phyloP scores from a whole-genome alignment of 2,797 vertebrate species.

The Peromyscus melanophrys region DNA sequence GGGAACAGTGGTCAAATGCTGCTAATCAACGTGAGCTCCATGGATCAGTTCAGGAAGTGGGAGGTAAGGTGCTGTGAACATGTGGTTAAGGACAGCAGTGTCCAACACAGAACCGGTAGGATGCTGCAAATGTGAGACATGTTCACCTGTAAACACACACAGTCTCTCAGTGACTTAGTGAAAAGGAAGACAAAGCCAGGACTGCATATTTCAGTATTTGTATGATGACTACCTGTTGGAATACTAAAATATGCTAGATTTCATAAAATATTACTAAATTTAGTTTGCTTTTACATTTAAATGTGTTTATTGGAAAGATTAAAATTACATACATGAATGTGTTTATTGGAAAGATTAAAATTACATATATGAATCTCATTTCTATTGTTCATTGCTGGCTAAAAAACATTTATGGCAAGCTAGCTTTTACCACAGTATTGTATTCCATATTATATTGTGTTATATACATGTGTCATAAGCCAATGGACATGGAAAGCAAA shows the following conservation, averaged over 20 bases:
- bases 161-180: background rate
- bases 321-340: background rate
- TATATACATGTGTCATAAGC: constrained; percentile 27
- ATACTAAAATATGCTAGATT: constrained; percentile 2
- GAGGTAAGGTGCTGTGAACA: background rate
- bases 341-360: constrained; percentile 36
- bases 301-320: constrained; percentile 32
- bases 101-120: background rate
- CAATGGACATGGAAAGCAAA: constrained; percentile 37
- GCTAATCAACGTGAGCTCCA: background rate
- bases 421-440: background rate
- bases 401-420: constrained; percentile 18
- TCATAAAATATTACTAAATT: constrained; percentile 38
- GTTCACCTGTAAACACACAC: background rate
- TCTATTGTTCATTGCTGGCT: background rate
- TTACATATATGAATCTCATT: background rate
- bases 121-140: background rate
- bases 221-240: background rate
- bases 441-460: constrained; percentile 42
- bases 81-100: background rate
- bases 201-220: background rate
- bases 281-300: constrained; percentile 49
- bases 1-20: background rate
- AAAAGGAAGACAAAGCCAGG: background rate
- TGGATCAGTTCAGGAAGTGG: background rate